These are phyloP conservation scores for Iselma pallidipennis DNA, from an alignment of 2,888 invertebrate genomes.

Conservation along the genomic window DNA sequence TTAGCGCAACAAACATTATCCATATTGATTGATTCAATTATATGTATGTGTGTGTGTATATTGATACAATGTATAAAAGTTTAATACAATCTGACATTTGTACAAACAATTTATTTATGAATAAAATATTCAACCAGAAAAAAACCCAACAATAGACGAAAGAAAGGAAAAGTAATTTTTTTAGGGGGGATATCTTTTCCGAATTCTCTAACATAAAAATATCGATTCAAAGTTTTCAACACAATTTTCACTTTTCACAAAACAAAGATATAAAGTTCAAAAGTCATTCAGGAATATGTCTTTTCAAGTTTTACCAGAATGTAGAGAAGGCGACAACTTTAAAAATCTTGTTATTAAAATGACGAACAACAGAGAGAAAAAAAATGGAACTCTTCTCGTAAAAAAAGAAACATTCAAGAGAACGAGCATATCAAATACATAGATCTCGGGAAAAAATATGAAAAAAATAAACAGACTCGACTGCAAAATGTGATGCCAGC, in stretches of 20 bases:
- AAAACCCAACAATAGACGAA: too few relatives aligned
- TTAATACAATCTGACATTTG: neutral
- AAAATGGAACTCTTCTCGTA: neutral
- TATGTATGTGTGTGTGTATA: neutral
- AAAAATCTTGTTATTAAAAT: neutral
- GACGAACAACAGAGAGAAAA: neutral
- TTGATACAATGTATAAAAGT: neutral
- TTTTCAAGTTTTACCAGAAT: neutral
- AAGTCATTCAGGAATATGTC: neutral
- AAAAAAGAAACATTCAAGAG: neutral
- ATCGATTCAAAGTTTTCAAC: neutral
- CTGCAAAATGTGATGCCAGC: neutral
- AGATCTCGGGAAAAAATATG: too few relatives aligned
- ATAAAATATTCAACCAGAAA: too few relatives aligned
- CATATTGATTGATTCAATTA: neutral
- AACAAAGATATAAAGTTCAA: neutral
- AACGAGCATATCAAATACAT: too few relatives aligned
- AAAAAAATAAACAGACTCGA: neutral
- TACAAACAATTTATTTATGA: too few relatives aligned
- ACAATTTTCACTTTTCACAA: neutral
- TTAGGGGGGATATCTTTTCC: too few relatives aligned
- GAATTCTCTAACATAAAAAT: too few relatives aligned
- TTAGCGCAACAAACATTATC: neutral
- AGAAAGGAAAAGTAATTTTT: too few relatives aligned
- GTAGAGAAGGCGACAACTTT: neutral